These are phyloP conservation scores for Callyntrura sp. DNA, from an alignment of 2,888 invertebrate species.

Conservation along the genomic window DNA sequence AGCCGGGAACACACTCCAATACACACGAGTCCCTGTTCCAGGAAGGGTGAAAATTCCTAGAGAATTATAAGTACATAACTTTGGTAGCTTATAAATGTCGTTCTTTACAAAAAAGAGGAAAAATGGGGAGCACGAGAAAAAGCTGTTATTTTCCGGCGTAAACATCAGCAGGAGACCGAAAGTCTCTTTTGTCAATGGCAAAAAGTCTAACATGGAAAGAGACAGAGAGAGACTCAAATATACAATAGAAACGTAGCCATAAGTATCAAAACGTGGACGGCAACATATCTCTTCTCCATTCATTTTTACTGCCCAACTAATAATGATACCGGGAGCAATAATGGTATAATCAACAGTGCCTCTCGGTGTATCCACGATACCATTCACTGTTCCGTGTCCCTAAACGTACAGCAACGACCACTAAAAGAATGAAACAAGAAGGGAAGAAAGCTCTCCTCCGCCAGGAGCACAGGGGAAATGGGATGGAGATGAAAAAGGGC, in stretches of 20 bases:
- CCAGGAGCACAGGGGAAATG: too few species aligned
- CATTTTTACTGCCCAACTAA: constrained; percentile 20
- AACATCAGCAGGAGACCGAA: too few species aligned
- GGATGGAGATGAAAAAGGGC: not conserved
- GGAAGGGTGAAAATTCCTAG: constrained; percentile 23
- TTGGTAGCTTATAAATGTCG: not conserved
- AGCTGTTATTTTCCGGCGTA: constrained; percentile 54
- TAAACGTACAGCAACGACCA: too few species aligned
- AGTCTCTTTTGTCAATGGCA: constrained; percentile 8
- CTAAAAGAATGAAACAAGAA: not conserved
- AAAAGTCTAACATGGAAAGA: too few species aligned
- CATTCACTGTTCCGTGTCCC: too few species aligned
- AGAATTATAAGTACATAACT: not conserved
- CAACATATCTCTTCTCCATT: too few species aligned
- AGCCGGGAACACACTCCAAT: constrained; percentile 31
- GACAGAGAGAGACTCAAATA: too few species aligned
- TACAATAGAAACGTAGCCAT: too few species aligned
- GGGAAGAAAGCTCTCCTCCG: too few species aligned
- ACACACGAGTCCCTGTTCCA: too few species aligned
- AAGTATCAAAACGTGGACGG: too few species aligned
- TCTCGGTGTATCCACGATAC: not conserved
- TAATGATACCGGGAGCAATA: constrained; percentile 7
- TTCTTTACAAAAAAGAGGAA: not conserved
- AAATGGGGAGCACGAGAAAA: constrained; percentile 14
- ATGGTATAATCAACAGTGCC: constrained; percentile 16